Evolutionary conservation across 2,888 invertebrate genomes (phyloP).

Genomic region (Augiades crinisus): DNA sequence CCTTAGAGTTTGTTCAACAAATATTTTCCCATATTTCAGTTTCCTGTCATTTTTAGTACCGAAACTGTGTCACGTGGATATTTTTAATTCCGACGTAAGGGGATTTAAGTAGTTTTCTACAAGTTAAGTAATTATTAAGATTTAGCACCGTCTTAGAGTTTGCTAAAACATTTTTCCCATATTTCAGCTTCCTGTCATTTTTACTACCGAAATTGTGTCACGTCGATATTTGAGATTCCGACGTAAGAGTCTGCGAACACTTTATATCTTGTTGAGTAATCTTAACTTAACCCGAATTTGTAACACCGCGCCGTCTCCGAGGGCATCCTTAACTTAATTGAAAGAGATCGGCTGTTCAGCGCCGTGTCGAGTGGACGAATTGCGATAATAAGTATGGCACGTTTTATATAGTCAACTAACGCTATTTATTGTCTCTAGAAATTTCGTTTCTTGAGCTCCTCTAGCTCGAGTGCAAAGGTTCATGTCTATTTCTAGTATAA

Average conservation of each 20-base stretch:
- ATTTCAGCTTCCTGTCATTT: constrained; percentile 25
- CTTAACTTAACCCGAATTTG: constrained; percentile 18
- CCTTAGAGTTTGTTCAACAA: constrained; percentile 22
- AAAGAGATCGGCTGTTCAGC: constrained; percentile 63
- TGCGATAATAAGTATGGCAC: constrained; percentile 35
- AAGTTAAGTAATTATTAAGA: too few species aligned
- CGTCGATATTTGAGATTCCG: constrained; percentile 24
- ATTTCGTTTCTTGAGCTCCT: too few species aligned
- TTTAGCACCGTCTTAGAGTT: constrained; percentile 17
- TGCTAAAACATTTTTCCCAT: constrained; percentile 24
- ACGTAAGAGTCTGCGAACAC: constrained; percentile 16
- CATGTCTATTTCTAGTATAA: too few species aligned
- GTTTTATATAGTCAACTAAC: constrained; percentile 6
- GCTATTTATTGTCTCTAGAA: not conserved
- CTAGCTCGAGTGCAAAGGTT: too few species aligned
- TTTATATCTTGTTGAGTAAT: constrained; percentile 22
- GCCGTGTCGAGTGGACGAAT: constrained; percentile 49
- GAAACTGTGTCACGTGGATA: constrained; percentile 24
- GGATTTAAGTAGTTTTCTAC: too few species aligned
- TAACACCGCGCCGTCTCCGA: not conserved
- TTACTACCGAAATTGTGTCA: constrained; percentile 22
- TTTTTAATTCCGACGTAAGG: constrained; percentile 20
- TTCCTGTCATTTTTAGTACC: constrained; percentile 21
- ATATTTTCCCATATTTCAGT: constrained; percentile 25
- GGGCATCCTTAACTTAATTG: constrained; percentile 66